phyloP scores from a whole-genome alignment of 2,888 invertebrate species.

The Spodoptera picta region DNA sequence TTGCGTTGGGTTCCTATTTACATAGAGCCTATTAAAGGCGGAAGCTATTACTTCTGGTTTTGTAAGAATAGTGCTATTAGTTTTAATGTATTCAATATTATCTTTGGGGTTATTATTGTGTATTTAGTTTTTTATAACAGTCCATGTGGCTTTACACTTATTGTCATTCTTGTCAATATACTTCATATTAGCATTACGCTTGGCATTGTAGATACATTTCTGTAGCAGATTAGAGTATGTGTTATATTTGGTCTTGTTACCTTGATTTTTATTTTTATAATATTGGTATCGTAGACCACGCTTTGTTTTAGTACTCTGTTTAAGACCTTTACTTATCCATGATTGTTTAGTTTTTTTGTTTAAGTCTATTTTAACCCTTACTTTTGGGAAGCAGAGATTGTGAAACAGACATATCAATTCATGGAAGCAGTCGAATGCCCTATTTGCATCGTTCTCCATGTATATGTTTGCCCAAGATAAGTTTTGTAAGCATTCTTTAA shows the following conservation, averaged over 20 bases:
- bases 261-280: conserved; percentile 9
- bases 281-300: conserved; percentile 1
- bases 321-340: conserved; percentile 7
- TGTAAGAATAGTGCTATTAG: too few relatives aligned
- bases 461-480: conserved; percentile 4
- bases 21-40: too few relatives aligned
- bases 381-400: conserved; percentile 9
- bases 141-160: neutral
- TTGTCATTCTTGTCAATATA: too few relatives aligned
- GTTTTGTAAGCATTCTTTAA: conserved; percentile 3
- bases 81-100: too few relatives aligned
- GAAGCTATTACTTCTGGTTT: too few relatives aligned
- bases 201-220: too few relatives aligned
- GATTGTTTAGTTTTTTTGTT: conserved; percentile 3
- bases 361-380: conserved; percentile 4
- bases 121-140: neutral
- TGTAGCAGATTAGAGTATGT: too few relatives aligned
- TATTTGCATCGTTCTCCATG: conserved; percentile 5
- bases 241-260: too few relatives aligned
- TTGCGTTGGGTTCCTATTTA: too few relatives aligned
- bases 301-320: conserved; percentile 2
- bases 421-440: conserved; percentile 6
- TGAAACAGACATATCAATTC: conserved; percentile 7
- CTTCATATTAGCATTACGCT: too few relatives aligned
- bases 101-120: neutral